Base-by-base conservation (phyloP, 2,113 vertebrate species). In the Tyrannus savana region DNA sequence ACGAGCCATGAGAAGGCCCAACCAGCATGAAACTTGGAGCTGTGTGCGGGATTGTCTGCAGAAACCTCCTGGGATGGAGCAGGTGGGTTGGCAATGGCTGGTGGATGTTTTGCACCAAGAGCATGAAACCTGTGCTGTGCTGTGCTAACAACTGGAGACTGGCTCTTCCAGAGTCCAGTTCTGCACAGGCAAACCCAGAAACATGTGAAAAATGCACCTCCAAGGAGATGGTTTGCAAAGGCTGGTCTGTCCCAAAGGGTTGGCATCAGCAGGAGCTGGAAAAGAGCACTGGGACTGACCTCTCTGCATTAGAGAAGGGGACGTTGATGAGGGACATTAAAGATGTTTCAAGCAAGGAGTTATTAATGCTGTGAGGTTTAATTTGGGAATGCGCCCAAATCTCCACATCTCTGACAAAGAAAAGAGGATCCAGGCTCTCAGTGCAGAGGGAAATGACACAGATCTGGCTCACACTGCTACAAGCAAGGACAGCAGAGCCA, bases 241-340 rank as follows among this genome's bases (percentile, higher is more conserved):
- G 21, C 33, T 39, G 33, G 2, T 67, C 31, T n/a, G 6, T 21
- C 50, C 47, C 59, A 44, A 3, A 0, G 5, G 39, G 25, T 0
- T 63, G 52, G 62, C 21, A 64, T 23, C 6, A 15, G 27, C 3
- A 33, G 0, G 3, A 53, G 17, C 12, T 49, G 49, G 37, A 25
- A 66, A 60, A 64, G 33, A 66, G 7, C 37, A 19, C 16, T 3
- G 19, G 30, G 56, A 75, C 21, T 58, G 39, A 71, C 9, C 19
- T 59, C 24, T 62, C 55, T 33, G 4, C 1, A 0, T 22, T 27
- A 47, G 58, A 73, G 44, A 56, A 82, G 59, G 53, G 2, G 12
- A 42, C 7, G 27, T 14, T 52, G 12, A 52, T 10, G 35, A 53
- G 52, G 46, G 6, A 6, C 6, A 11, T 19, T 15, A 25, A 64